phyloP scores from a whole-genome alignment of 1,140 invertebrate species.

The Coptotermes formosanus region DNA sequence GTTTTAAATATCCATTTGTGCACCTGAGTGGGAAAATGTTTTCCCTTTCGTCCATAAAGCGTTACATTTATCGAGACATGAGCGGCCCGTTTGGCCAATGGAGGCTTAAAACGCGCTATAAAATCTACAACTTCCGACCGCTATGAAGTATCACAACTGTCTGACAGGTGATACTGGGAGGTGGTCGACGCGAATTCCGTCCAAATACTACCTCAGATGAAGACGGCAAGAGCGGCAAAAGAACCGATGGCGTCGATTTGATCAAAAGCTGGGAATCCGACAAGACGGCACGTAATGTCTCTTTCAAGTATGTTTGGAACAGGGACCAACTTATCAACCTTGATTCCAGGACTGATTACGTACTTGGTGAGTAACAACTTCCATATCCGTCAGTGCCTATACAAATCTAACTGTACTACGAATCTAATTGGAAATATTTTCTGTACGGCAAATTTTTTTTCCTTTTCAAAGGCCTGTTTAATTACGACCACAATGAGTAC shows the following conservation, averaged over 20 bases:
- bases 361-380: slow-evolving; percentile 44
- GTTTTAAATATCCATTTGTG: too few relatives aligned
- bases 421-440: background rate
- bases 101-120: too few relatives aligned
- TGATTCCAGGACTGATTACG: slow-evolving; percentile 52
- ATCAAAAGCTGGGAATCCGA: slow-evolving; percentile 40
- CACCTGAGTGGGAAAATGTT: too few relatives aligned
- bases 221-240: slow-evolving; percentile 38
- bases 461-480: slow-evolving; percentile 50
- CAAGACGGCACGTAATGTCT: slow-evolving; percentile 36
- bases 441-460: too few relatives aligned
- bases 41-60: too few relatives aligned
- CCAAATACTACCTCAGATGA: slow-evolving; percentile 38
- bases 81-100: too few relatives aligned
- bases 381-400: too few relatives aligned
- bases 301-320: slow-evolving; percentile 46
- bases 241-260: slow-evolving; percentile 46
- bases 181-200: slow-evolving; percentile 47
- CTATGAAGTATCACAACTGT: too few relatives aligned
- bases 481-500: slow-evolving; percentile 64
- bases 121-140: too few relatives aligned
- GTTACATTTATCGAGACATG: too few relatives aligned
- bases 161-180: slow-evolving; percentile 44
- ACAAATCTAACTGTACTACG: too few relatives aligned
- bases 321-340: slow-evolving; percentile 52